phyloP scores from a whole-genome alignment of 2,797 vertebrate genomes.

The Sardinella longiceps region DNA sequence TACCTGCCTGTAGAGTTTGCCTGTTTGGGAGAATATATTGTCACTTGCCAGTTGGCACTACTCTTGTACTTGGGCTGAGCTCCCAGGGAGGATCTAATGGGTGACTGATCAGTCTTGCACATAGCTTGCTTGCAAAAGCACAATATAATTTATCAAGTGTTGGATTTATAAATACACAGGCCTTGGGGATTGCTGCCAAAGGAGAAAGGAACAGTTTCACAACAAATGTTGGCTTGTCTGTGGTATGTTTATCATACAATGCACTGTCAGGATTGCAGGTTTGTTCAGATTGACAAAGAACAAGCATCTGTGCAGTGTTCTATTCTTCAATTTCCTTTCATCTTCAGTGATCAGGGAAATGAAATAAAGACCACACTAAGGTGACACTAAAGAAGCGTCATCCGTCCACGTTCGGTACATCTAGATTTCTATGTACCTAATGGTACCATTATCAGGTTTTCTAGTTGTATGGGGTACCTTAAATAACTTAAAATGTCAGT shows the following conservation, averaged over 20 bases:
- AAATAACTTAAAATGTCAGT: slow-evolving; percentile 4
- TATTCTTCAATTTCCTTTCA: neutral
- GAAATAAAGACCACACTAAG: too few relatives aligned
- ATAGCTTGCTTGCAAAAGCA: slow-evolving; percentile 37
- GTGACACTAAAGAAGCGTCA: neutral
- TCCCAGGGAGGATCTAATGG: slow-evolving; percentile 30
- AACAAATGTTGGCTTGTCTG: neutral
- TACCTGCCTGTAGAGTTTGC: slow-evolving; percentile 20
- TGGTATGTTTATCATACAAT: neutral
- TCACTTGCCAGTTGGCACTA: slow-evolving; percentile 32
- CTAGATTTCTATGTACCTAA: too few relatives aligned
- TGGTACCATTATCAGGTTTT: slow-evolving; percentile 27
- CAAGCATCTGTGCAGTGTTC: neutral
- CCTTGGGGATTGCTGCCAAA: neutral
- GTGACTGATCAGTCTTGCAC: slow-evolving; percentile 35
- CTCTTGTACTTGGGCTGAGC: slow-evolving; percentile 28
- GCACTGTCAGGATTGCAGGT: neutral
- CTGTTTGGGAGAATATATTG: slow-evolving; percentile 30
- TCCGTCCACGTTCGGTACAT: neutral
- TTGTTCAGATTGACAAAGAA: neutral
- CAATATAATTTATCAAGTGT: neutral
- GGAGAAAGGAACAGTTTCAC: neutral
- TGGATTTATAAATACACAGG: neutral
- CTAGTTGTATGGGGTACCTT: neutral
- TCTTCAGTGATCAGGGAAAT: neutral